Conservation (phyloP, 2,113 vertebrate species). For the Pontoporia blainvillei region DNA sequence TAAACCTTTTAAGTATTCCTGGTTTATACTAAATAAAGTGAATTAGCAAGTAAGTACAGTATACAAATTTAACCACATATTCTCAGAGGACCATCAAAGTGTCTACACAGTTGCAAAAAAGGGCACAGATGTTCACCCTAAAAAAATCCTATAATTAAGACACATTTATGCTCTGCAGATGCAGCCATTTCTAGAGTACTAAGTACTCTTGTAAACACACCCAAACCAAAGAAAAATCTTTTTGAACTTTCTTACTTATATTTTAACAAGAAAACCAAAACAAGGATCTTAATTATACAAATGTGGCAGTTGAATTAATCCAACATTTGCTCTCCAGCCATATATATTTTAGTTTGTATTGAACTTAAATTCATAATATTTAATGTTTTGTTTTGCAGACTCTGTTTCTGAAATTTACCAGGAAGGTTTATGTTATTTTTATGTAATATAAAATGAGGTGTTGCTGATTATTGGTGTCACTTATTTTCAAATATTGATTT, state of each 20-base stretch:
- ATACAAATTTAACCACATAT: slow-evolving; percentile 57
- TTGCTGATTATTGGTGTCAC: background rate
- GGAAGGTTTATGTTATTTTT: background rate
- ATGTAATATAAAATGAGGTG: background rate
- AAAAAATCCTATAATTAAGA: slow-evolving; percentile 71
- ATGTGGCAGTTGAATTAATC: background rate
- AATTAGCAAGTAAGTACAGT: slow-evolving; percentile 61
- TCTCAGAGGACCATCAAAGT: slow-evolving; percentile 56
- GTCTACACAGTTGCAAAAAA: slow-evolving; percentile 56
- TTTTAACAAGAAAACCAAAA: slow-evolving; percentile 28
- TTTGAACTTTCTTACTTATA: slow-evolving; percentile 35
- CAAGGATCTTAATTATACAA: background rate
- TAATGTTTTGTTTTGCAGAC: background rate
- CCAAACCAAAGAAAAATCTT: background rate
- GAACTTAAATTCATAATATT: background rate
- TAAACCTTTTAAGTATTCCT: slow-evolving; percentile 56
- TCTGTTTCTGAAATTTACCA: background rate
- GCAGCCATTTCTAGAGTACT: slow-evolving; percentile 48
- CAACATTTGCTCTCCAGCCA: background rate
- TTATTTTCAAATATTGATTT: no score
- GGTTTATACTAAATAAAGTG: slow-evolving; percentile 63
- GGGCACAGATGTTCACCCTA: slow-evolving; percentile 75
- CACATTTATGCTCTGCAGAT: slow-evolving; percentile 60
- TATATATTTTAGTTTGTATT: background rate
- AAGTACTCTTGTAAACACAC: slow-evolving; percentile 47